Conservation (phyloP, 2,113 vertebrate genomes). For the Glaucomys volans region DNA sequence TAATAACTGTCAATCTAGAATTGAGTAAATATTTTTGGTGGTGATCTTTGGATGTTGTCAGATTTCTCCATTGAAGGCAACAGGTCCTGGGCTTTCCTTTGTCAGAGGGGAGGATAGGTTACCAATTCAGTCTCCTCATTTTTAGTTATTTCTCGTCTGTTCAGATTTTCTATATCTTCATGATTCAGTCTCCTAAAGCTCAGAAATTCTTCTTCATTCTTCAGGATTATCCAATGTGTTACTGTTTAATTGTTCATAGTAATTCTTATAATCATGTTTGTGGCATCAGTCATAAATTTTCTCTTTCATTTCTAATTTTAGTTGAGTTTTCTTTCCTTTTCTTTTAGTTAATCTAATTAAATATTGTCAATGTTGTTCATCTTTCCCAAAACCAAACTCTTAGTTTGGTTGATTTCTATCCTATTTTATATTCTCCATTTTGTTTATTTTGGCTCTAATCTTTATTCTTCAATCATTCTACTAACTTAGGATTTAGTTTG, state of each 20-base stretch:
- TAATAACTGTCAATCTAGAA: no score
- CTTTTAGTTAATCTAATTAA: no score
- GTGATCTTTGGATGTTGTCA: neutral
- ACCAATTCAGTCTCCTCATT: neutral
- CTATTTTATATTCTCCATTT: neutral
- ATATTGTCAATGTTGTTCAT: no score
- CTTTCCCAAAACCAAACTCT: neutral
- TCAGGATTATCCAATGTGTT: neutral
- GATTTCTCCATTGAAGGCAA: no score
- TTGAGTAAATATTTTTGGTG: no score
- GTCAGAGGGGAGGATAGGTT: neutral
- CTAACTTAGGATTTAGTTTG: neutral
- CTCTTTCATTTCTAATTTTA: neutral
- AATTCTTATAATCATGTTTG: neutral
- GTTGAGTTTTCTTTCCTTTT: no score
- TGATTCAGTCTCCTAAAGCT: neutral
- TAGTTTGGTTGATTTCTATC: neutral
- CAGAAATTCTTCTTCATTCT: no score
- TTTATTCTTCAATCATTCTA: neutral
- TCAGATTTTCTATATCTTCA: neutral
- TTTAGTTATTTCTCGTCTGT: neutral
- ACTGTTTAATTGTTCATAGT: neutral
- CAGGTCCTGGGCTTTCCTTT: neutral
- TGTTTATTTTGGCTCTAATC: neutral
- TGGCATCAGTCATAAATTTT: neutral